Evolutionary conservation across 1,140 invertebrate genomes (phyloP), one percentile per base, ranked within the genome.

Genomic region (Drosophila truncata): DNA sequence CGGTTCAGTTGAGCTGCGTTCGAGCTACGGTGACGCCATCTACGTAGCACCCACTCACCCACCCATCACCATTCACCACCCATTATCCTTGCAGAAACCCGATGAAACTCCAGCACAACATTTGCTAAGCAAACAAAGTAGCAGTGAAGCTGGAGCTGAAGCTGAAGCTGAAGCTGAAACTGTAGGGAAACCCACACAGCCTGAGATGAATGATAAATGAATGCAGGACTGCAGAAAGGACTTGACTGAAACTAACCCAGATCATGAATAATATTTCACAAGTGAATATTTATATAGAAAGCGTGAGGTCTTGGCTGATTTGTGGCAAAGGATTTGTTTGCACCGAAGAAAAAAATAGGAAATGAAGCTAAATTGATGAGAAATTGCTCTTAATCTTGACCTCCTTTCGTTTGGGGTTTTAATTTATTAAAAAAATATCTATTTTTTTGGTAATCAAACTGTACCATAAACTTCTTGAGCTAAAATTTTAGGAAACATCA

Each of bases 181-280:
- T 27, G 27, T 1, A 29, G 31, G 27, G 20, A 46, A n/a, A 39
- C 44, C 23, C 46, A 47, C 46, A 47, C 23, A n/a, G 46, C 62
- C 54, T 47, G 52, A 29, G 55, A 75, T 86, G 82, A 87, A 82
- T 87, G 83, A 86, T 86, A 79, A 88, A 81, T 90, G 80, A 55
- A 29, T 59, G 79, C 61, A 77, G 52, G 47, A 64, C 71, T 88
- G 83, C 80, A 80, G 44, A 59, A 69, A 78, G 62, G 46, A 54
- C 66, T 35, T n/a, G 16, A 23, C 66, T 25, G 39, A 49, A 60
- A 49, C 52, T 59, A 72, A 41, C 18, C 66, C 66, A 41, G 42
- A 44, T 72, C 69, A 72, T 72, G 70, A 72, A 72, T 72, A 72
- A 72, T 60, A 50, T 35, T 72, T 60, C 35, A 42, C 16, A 6